A percentile compares a stretch with the other conserved stretches of the same genome.
These are phyloP conservation scores for Thymallus thymallus DNA, from an alignment of 2,113 vertebrate genomes.

Conservation along the genomic window DNA sequence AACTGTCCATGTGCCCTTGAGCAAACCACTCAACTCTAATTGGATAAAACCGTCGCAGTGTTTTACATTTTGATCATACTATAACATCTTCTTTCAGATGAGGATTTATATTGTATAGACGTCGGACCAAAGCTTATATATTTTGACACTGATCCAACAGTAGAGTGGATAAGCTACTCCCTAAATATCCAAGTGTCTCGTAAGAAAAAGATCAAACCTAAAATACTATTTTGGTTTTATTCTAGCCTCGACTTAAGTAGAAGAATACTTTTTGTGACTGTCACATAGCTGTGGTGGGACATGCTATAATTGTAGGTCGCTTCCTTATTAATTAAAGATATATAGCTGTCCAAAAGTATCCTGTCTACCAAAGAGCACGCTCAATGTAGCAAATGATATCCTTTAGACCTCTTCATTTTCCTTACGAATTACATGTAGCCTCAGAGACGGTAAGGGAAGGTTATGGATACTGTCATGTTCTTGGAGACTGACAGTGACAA, in stretches of 20 bases:
- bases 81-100: not conserved
- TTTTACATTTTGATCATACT: not conserved
- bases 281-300: constrained; percentile 48
- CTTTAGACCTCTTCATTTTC: constrained; percentile 4
- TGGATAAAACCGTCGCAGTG: too few relatives aligned
- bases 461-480: not conserved
- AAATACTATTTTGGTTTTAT: not conserved
- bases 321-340: constrained; percentile 52
- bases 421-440: not conserved
- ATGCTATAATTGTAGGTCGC: constrained; percentile 48
- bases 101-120: not conserved
- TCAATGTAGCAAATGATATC: constrained; percentile 11
- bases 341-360: constrained; percentile 21
- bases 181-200: not conserved
- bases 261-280: constrained; percentile 11
- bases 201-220: not conserved
- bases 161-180: not conserved
- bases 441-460: not conserved
- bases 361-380: constrained; percentile 1
- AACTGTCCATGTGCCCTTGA: too few relatives aligned
- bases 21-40: too few relatives aligned
- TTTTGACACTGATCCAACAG: not conserved
- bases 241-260: not conserved
- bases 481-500: not conserved
- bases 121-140: not conserved